Conservation (phyloP, 1,140 invertebrate species). For the Drosophila guanche region DNA sequence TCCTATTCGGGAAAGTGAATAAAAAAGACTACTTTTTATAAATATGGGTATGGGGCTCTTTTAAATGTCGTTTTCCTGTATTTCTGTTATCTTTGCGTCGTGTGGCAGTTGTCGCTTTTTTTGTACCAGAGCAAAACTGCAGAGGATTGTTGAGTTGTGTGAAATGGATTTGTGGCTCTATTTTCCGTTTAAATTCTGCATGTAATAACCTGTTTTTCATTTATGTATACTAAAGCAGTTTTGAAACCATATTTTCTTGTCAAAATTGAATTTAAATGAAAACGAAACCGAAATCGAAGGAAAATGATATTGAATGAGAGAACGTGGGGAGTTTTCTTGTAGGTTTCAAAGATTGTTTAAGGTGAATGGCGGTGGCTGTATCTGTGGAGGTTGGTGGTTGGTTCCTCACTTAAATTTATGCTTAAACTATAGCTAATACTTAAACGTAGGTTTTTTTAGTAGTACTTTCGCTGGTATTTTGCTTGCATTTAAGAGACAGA, state of each 20-base stretch:
- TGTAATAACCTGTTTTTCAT: too few relatives aligned
- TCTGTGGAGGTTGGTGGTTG: slow-evolving; percentile 22
- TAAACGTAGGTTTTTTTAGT: slow-evolving; percentile 18
- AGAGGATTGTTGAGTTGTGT: too few relatives aligned
- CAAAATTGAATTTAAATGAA: neutral
- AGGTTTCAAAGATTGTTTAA: too few relatives aligned
- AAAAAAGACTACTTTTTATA: slow-evolving; percentile 61
- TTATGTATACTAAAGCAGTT: too few relatives aligned
- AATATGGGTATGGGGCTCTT: slow-evolving; percentile 49
- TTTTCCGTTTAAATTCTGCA: too few relatives aligned
- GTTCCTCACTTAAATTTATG: slow-evolving; percentile 41
- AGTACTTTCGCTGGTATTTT: slow-evolving; percentile 8
- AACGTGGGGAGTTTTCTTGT: slow-evolving; percentile 3
- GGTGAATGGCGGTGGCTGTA: slow-evolving; percentile 9
- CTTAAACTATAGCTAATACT: slow-evolving; percentile 43
- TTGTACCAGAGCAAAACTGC: too few relatives aligned
- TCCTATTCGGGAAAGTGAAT: slow-evolving; percentile 35
- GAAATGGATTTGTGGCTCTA: too few relatives aligned
- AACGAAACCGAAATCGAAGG: slow-evolving; percentile 10
- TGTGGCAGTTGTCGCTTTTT: too few relatives aligned
- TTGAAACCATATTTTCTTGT: too few relatives aligned
- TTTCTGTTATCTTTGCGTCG: too few relatives aligned
- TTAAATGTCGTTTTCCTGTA: slow-evolving; percentile 33
- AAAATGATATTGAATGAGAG: slow-evolving; percentile 37
- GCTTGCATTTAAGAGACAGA: too few relatives aligned